Percentiles rank a stretch among this genome's conserved stretches.
phyloP scores from a whole-genome alignment of 2,888 invertebrate genomes.

The Pasiphila rectangulata region DNA sequence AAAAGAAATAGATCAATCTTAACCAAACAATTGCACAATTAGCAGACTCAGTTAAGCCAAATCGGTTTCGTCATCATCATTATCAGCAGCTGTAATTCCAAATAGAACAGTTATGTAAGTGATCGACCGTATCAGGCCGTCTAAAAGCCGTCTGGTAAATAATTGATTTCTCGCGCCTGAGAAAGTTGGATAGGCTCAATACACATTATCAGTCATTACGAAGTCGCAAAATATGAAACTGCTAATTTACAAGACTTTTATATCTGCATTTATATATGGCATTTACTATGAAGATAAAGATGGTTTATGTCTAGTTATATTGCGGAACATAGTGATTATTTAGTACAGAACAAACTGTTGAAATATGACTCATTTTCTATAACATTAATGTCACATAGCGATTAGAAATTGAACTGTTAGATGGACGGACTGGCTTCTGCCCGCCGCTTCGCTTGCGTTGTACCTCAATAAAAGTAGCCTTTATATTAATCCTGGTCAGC shows the following conservation, averaged over 20 bases:
- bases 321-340: too few relatives aligned
- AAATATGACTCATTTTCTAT: slow-evolving; percentile 6
- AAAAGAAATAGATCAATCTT: not conserved
- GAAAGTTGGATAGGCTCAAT: slow-evolving; percentile 20
- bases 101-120: slow-evolving; percentile 17
- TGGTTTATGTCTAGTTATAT: too few relatives aligned
- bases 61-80: slow-evolving; percentile 1
- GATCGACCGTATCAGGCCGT: slow-evolving; percentile 20
- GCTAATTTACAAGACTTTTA: not conserved
- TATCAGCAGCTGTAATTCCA: not conserved
- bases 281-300: too few relatives aligned
- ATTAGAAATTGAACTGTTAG: too few relatives aligned
- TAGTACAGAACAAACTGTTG: too few relatives aligned
- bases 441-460: too few relatives aligned
- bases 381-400: too few relatives aligned
- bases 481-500: too few relatives aligned
- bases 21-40: not conserved
- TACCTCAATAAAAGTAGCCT: too few relatives aligned
- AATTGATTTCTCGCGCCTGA: slow-evolving; percentile 23
- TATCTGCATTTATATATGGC: too few relatives aligned
- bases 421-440: too few relatives aligned
- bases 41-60: not conserved
- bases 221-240: not conserved
- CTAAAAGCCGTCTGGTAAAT: slow-evolving; percentile 21
- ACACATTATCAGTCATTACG: slow-evolving; percentile 4